Evolutionary conservation across 2,888 invertebrate genomes (phyloP).

Genomic region (Tachina grossa): DNA sequence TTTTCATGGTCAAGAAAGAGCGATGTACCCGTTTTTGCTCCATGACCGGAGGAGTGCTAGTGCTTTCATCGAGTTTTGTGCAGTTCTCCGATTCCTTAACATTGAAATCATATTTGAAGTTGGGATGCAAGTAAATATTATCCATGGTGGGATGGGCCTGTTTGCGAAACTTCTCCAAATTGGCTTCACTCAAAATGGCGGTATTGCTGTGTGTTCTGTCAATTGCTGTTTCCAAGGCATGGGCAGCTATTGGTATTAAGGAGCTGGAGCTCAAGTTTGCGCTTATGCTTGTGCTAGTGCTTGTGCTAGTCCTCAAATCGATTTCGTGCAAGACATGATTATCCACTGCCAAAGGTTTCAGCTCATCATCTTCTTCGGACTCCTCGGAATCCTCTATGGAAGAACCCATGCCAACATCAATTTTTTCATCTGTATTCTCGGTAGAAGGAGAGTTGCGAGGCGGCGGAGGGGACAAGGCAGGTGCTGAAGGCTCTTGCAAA

Average conservation of each 20-base stretch:
- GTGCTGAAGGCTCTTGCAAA: constrained; percentile 72
- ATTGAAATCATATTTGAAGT: constrained; percentile 75
- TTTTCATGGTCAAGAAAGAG: constrained; percentile 78
- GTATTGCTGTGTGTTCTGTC: constrained; percentile 30
- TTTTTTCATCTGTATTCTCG: constrained; percentile 75
- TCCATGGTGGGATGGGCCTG: constrained; percentile 75
- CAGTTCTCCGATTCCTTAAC: constrained; percentile 23
- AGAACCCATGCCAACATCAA: constrained; percentile 79
- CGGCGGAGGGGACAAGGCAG: constrained; percentile 74
- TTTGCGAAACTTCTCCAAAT: constrained; percentile 79
- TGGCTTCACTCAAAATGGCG: constrained; percentile 79
- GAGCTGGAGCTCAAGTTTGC: neutral
- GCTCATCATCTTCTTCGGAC: constrained; percentile 82
- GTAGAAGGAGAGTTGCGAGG: constrained; percentile 72
- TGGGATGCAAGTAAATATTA: constrained; percentile 79
- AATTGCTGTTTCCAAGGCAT: neutral
- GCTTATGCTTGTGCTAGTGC: neutral
- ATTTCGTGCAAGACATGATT: constrained; percentile 80
- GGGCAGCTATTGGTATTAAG: neutral
- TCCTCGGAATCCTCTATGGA: constrained; percentile 80
- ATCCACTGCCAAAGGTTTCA: constrained; percentile 82
- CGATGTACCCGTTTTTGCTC: constrained; percentile 77
- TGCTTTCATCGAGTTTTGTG: constrained; percentile 54
- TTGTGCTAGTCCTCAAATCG: constrained; percentile 67
- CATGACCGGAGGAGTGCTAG: constrained; percentile 74